Base-by-base conservation (phyloP, 2,888 invertebrate genomes). In the Anthophora plumipes region DNA sequence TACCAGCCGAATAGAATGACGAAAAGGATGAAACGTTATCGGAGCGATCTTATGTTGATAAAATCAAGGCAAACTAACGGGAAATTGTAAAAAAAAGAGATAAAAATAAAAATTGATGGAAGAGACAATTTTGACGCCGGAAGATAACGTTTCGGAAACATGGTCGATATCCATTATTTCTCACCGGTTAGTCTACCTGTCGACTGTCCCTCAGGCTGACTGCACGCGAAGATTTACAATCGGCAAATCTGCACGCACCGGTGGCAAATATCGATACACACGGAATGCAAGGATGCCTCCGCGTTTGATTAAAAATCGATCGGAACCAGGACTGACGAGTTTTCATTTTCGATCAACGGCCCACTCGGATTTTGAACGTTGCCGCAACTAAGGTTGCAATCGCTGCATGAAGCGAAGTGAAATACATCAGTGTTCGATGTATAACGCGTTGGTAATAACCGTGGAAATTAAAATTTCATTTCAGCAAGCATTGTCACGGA, bases 111-210 rank as follows among this genome's bases (percentile, higher is more conserved):
- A 43, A 46, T 31, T 9, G 6, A 4, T 7, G 14, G 14, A 14
- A 20, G 11, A 7, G 31, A 0, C 0, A 31, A n/a, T 20, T 46
- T 57, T 14, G 17, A 20, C 5, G 43, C 59, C 31, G 14, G 54
- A 41, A 64, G 59, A 64, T 83, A 77, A 12, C 14, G n/a, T 31
- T 1, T 50, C 1, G 31, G 76, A 78, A 82, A 77, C 60, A 71
- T 52, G 57, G 68, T 71, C 83, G 84, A 84, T 83, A 63, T 66
- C 77, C 77, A 80, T 85, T 87, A 87, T 86, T 77, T 76, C 77
- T 61, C 70, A 43, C 74, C 57, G 70, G 63, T 55, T 77, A 77
- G 20, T 66, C 46, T 82, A 78, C 83, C 80, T 80, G 81, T 57
- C 80, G 85, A 83, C 84, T 87, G 85, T 85, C 78, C 61, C 60